Evolutionary conservation across 1,140 invertebrate species (phyloP).

Genomic region (Mamestra configurata): DNA sequence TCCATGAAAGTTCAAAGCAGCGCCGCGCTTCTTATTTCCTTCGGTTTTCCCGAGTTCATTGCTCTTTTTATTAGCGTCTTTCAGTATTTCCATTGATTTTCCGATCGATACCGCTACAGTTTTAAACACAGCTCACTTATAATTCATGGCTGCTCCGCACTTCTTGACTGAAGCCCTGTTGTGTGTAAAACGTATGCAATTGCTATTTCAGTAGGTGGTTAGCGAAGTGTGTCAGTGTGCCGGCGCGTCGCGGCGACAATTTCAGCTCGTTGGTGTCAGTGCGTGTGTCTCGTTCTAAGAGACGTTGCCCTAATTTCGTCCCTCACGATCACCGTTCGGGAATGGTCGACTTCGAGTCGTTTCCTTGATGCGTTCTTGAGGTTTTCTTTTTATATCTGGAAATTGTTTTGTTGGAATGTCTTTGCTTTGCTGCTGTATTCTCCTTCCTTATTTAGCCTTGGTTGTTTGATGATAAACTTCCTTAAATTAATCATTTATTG

Average conservation of each 20-base stretch:
- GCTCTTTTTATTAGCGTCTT: neutral
- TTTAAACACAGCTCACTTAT: neutral
- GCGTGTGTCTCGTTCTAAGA: constrained; percentile 49
- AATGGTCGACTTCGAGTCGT: constrained; percentile 16
- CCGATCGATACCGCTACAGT: constrained; percentile 27
- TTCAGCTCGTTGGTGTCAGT: constrained; percentile 66
- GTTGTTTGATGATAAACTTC: neutral
- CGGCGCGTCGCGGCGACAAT: constrained; percentile 74
- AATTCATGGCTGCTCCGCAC: constrained; percentile 18
- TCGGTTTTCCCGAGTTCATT: constrained; percentile 12
- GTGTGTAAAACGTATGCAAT: constrained; percentile 53
- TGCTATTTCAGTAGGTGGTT: constrained; percentile 64
- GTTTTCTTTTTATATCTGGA: neutral
- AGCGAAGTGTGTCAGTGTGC: constrained; percentile 77
- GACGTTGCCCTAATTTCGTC: constrained; percentile 55
- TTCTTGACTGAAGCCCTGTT: constrained; percentile 30
- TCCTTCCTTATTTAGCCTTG: neutral
- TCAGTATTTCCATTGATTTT: constrained; percentile 8
- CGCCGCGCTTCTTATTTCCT: neutral
- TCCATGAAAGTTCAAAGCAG: neutral
- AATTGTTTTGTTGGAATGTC: neutral
- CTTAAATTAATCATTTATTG: neutral
- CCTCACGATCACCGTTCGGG: constrained; percentile 37
- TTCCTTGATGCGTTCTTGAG: constrained; percentile 12
- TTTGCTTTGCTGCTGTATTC: neutral